phyloP scores from a whole-genome alignment of 2,113 vertebrate genomes.

The Echinops telfairi region DNA sequence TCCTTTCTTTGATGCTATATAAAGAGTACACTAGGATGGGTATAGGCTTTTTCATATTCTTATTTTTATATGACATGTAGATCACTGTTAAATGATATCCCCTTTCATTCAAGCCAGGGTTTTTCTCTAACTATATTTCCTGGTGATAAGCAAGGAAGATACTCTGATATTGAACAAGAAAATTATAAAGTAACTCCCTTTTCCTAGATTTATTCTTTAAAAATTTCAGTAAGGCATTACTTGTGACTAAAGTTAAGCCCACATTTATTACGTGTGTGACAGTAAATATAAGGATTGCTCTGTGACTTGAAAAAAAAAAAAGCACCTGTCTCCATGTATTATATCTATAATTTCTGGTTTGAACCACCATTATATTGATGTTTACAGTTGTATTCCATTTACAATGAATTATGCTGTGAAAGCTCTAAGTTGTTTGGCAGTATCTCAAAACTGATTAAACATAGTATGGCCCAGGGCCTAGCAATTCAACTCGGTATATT shows the following conservation, averaged over 20 bases:
- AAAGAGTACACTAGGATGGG: not conserved
- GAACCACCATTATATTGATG: not conserved
- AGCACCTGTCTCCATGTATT: slow-evolving; percentile 25
- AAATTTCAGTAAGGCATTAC: slow-evolving; percentile 27
- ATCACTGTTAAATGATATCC: not conserved
- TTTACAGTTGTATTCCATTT: slow-evolving; percentile 35
- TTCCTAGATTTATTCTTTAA: too few species aligned
- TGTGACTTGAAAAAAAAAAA: not conserved
- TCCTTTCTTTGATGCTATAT: slow-evolving; percentile 28
- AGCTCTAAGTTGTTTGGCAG: slow-evolving; percentile 15
- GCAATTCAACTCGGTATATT: slow-evolving; percentile 24
- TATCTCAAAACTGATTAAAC: slow-evolving; percentile 30
- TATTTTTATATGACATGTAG: not conserved
- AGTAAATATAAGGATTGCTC: slow-evolving; percentile 7
- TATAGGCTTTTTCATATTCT: slow-evolving; percentile 34
- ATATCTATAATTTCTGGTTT: not conserved
- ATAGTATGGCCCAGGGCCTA: not conserved
- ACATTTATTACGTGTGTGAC: slow-evolving; percentile 35
- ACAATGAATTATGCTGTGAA: slow-evolving; percentile 43
- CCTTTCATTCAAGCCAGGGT: not conserved
- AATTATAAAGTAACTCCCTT: not conserved
- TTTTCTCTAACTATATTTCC: slow-evolving; percentile 38
- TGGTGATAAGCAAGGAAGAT: not conserved
- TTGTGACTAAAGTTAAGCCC: not conserved
- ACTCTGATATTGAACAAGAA: not conserved